Base-by-base conservation (phyloP, 1,140 invertebrate genomes). In the Plutomurus gul region DNA sequence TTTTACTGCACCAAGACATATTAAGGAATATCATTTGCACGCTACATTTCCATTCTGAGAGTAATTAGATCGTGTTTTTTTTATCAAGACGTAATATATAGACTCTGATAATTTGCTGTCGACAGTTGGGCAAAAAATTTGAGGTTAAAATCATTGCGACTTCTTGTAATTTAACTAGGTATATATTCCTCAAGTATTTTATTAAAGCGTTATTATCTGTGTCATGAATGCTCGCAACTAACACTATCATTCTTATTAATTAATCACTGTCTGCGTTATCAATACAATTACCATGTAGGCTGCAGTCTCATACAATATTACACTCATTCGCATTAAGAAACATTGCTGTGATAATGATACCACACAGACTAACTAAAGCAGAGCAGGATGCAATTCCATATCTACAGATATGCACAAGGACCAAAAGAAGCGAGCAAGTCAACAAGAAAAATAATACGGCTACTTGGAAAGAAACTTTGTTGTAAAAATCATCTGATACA, bases 31-130 rank as follows among this genome's bases (percentile, higher is more conserved):
- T 65, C 56, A 65, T 27, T 36, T 65, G 27, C 56, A 65, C 30
- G 56, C 56, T 65, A 65, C 56, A 65, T 65, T 65, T 65, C 56
- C 56, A 65, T 30, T 65, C 56, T 65, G 27, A 33, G 16, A 30
- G 56, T 65, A 65, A 65, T 65, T 65, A 65, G 56, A 65, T 13
- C 56, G 56, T 36, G 51, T 65, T 65, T 65, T 65, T 65, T 65
- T 30, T 43, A 1, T 65, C 56, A n/a, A 65, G 36, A 65, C 30
- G 25, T 11, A 16, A 65, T 33, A 65, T 65, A 65, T n/a, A n/a
- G n/a, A n/a, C n/a, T n/a, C n/a, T n/a, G n/a, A 65, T 65, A 13
- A 43, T 43, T 65, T 33, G 27, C 4, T 65, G 56, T 30, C 36
- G 56, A 65, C 56, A 65, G 56, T n/a, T n/a, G n/a, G n/a, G n/a